phyloP scores from a whole-genome alignment of 2,113 vertebrate species.

The Nycticryphes semicollaris region DNA sequence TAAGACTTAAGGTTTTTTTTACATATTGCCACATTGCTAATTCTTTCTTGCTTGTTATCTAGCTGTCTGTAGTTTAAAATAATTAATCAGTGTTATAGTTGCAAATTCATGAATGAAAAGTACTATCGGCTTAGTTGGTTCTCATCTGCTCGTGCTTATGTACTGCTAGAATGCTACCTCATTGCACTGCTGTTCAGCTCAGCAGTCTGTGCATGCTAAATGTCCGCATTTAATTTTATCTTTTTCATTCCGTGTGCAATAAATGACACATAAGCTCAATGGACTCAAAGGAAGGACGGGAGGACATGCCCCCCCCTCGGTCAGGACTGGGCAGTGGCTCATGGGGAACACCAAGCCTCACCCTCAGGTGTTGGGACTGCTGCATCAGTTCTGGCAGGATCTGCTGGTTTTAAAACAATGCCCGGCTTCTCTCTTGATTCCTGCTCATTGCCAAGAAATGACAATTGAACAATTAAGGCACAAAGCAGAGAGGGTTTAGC shows the following conservation, averaged over 20 bases:
- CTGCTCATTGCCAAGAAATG: background rate
- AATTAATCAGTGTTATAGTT: background rate
- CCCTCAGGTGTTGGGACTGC: background rate
- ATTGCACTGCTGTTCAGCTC: rapidly evolving
- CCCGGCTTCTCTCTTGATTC: constrained; percentile 2
- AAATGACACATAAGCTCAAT: background rate
- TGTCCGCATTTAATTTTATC: background rate
- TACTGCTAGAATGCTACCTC: background rate
- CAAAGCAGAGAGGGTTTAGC: constrained; percentile 15
- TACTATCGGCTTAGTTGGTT: rapidly evolving
- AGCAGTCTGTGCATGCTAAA: background rate
- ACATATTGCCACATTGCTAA: background rate
- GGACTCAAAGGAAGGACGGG: rapidly evolving
- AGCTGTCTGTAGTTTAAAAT: background rate
- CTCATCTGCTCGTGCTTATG: background rate
- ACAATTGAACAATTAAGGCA: constrained; percentile 19
- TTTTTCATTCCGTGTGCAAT: background rate
- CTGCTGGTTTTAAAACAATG: background rate
- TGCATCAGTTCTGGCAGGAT: background rate
- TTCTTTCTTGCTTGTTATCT: background rate
- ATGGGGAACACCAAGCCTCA: background rate
- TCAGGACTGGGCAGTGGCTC: background rate
- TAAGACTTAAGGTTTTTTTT: background rate
- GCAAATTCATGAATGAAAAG: background rate
- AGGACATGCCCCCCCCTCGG: background rate